Percentiles rank a stretch among this genome's conserved stretches.
These are phyloP conservation scores for Vanessa atalanta DNA, from an alignment of 1,140 invertebrate species.

Conservation along the genomic window DNA sequence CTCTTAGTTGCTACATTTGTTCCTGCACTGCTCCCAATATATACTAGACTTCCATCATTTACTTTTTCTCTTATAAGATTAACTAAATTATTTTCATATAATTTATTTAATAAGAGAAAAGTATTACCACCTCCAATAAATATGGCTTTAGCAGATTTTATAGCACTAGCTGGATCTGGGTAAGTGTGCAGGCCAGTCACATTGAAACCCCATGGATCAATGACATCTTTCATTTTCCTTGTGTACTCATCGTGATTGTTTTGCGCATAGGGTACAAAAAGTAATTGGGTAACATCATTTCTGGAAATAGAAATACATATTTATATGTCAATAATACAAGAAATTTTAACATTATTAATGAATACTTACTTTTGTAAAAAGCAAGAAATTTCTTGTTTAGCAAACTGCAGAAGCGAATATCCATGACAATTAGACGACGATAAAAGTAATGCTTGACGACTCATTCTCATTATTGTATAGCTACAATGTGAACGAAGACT, in stretches of 20 bases:
- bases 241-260: slow-evolving; percentile 86
- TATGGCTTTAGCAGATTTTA: slow-evolving; percentile 85
- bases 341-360: not conserved
- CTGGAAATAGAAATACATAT: slow-evolving; percentile 70
- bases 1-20: slow-evolving; percentile 90
- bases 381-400: slow-evolving; percentile 82
- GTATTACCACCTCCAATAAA: slow-evolving; percentile 92
- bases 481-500: not conserved
- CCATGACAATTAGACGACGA: slow-evolving; percentile 87
- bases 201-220: slow-evolving; percentile 84
- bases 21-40: slow-evolving; percentile 91
- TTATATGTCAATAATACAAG: not conserved
- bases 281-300: slow-evolving; percentile 83
- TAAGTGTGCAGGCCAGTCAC: slow-evolving; percentile 85
- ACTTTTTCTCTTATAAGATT: slow-evolving; percentile 84
- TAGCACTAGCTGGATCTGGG: slow-evolving; percentile 80
- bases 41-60: slow-evolving; percentile 84
- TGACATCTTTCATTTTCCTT: slow-evolving; percentile 82
- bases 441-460: slow-evolving; percentile 83
- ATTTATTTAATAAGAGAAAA: slow-evolving; percentile 85
- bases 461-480: slow-evolving; percentile 46
- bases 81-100: slow-evolving; percentile 87
- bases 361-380: slow-evolving; percentile 83
- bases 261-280: slow-evolving; percentile 90
- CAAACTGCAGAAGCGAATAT: slow-evolving; percentile 85